Evolutionary conservation across 2,113 vertebrate species (phyloP), one percentile per base, ranked within the genome.

Genomic region (Potamarius usumacintae): DNA sequence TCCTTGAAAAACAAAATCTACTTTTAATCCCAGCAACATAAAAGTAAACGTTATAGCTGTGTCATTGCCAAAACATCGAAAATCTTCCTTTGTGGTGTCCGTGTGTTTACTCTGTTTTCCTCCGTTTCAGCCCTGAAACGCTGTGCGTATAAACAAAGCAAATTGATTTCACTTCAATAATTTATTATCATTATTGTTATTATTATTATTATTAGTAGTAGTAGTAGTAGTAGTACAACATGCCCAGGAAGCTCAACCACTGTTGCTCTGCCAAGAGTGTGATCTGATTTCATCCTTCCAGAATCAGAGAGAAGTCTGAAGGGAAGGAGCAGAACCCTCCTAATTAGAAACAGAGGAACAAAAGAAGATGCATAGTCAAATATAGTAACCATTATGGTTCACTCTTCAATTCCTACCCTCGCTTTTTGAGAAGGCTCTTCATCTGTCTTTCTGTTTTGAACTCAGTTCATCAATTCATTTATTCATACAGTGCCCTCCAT

Each of bases 41-140:
- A 71, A 2, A 1, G 1, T 11, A 58, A 84, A 72, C 65, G 72
- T 84, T 34, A 57, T n/a, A 15, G 67, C n/a, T 84, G 72, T 27
- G 67, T 69, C 82, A 55, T 55, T 5, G 1, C 48, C 30, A 48
- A 22, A 17, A 52, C 67, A 15, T 57, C 67, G 53, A 50, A 57
- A 84, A 34, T 5, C 50, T 11, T 0, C 12, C 27, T 55, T 71
- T 69, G 20, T 20, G 25, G 50, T 69, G 57, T 84, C 69, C 25
- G 55, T 76, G 65, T 87, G 81, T 87, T 87, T 83, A 87, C 86
- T 48, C 17, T 67, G 30, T 30, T 1, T 30, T 55, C 71, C 27
- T 69, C 63, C 69, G n/a, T n/a, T n/a, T n/a, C n/a, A n/a, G n/a
- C n/a, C n/a, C n/a, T n/a, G n/a, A n/a, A n/a, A n/a, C n/a, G n/a